Evolutionary conservation across 2,113 vertebrate genomes (phyloP), one percentile per base, ranked within the genome.

Genomic region (Lepidothrix coronata): DNA sequence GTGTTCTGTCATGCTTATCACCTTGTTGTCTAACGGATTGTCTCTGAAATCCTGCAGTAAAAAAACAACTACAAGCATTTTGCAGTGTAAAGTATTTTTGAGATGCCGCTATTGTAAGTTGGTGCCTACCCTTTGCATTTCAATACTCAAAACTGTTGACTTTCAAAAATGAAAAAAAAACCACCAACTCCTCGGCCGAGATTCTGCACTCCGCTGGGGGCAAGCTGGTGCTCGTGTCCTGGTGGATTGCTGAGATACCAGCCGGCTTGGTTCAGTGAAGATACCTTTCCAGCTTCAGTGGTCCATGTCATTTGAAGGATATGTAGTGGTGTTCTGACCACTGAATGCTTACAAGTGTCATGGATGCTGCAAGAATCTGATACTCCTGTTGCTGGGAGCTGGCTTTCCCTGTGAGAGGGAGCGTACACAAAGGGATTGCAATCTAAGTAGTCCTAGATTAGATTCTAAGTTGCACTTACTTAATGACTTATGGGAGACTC

Each of bases 281-380:
- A 96, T 95, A 97, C 96, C 96, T 97, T 90, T 94, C 97, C 97
- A 98, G 98, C 97, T 98, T 97, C 98, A 98, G 93, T 98, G 97
- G 96, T 96, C 97, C 97, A 94, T 97, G 77, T 98, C 98, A 98
- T 98, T 98, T 98, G 97, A 98, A 97, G 98, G 97, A 93, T 97
- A 97, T 97, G 98, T 98, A 96, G 96, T 97, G 94, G 93, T 95
- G 96, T 98, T 97, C 97, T 98, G 96, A 98, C 97, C 98, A 96
- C 94, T 97, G 96, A 97, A 96, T 97, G 96, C 97, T 97, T 98
- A 97, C 98, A 98, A 98, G 98, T 98, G 97, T 97, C 97, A 97
- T 94, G 97, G 96, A 97, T 97, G 95, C 97, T 97, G 96, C 78
- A 85, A 97, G 96, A 92, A 97, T 97, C 97, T 97, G 97, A 98